Conservation (phyloP, 2,888 invertebrate genomes). For the Gryllus longicercus region DNA sequence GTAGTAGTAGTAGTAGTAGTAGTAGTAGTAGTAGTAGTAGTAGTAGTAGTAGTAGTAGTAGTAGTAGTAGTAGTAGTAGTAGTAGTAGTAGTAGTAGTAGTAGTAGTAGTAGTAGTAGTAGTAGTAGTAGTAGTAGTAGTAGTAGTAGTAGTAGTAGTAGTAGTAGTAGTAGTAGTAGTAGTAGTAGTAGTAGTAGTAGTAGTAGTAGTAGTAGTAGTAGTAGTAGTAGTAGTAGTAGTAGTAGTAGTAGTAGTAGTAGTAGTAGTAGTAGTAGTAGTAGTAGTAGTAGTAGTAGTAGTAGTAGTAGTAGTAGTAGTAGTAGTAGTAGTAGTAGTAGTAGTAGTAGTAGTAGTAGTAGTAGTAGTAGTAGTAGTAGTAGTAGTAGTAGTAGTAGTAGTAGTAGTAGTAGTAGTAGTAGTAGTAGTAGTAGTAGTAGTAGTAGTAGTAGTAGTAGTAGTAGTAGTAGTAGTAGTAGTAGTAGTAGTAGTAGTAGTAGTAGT, state of each 20-base stretch:
- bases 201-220: background rate
- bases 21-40: conserved; percentile 2
- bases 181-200: background rate
- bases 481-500: conserved; percentile 20
- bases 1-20: conserved; percentile 20
- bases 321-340: conserved; percentile 12
- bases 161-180: conserved; percentile 12
- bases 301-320: conserved; percentile 20
- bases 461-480: conserved; percentile 11
- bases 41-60: background rate
- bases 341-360: conserved; percentile 19
- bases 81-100: too few species aligned
- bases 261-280: conserved; percentile 12
- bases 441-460: conserved; percentile 20
- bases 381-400: conserved; percentile 18
- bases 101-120: too few species aligned
- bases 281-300: conserved; percentile 12
- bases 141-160: conserved; percentile 21
- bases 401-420: conserved; percentile 19
- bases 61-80: too few species aligned
- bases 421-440: conserved; percentile 12
- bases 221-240: background rate
- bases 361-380: conserved; percentile 3
- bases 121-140: conserved; percentile 4
- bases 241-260: conserved; percentile 12